Percentiles rank a stretch among this genome's conserved stretches.
Conservation (phyloP, 2,113 vertebrate genomes). For the Burhinus oedicnemus region DNA sequence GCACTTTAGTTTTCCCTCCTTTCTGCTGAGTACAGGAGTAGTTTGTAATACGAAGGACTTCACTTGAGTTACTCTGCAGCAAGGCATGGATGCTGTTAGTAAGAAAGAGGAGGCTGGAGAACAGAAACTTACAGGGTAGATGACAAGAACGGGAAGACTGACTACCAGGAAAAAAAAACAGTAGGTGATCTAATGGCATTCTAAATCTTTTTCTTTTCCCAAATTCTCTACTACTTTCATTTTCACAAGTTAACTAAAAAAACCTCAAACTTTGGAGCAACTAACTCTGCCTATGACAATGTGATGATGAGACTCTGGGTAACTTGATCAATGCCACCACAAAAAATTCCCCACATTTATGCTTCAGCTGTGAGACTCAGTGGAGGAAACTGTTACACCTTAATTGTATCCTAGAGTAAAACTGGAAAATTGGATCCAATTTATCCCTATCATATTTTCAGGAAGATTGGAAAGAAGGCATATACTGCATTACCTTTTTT, state of each 20-base stretch:
- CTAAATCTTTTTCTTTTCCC: neutral
- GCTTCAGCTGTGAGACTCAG: neutral
- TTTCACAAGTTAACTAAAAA: neutral
- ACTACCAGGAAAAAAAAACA: neutral
- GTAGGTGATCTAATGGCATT: neutral
- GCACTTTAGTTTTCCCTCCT: neutral
- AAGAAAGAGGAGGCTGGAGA: neutral
- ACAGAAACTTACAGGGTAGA: neutral
- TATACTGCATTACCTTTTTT: neutral
- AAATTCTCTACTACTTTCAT: neutral
- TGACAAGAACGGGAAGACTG: neutral
- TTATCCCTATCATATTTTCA: neutral
- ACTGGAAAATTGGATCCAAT: neutral
- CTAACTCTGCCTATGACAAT: neutral
- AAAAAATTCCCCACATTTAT: neutral
- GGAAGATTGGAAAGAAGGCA: neutral
- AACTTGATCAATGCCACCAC: neutral
- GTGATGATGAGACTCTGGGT: neutral
- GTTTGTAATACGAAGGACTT: neutral
- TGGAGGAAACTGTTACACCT: neutral
- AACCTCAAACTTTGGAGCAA: neutral
- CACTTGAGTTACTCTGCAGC: neutral
- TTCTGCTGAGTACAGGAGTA: neutral
- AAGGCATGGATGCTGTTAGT: neutral
- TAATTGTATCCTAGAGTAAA: neutral